These are phyloP conservation scores for Sus cebifrons DNA, from an alignment of 2,797 vertebrate species.

Conservation along the genomic window DNA sequence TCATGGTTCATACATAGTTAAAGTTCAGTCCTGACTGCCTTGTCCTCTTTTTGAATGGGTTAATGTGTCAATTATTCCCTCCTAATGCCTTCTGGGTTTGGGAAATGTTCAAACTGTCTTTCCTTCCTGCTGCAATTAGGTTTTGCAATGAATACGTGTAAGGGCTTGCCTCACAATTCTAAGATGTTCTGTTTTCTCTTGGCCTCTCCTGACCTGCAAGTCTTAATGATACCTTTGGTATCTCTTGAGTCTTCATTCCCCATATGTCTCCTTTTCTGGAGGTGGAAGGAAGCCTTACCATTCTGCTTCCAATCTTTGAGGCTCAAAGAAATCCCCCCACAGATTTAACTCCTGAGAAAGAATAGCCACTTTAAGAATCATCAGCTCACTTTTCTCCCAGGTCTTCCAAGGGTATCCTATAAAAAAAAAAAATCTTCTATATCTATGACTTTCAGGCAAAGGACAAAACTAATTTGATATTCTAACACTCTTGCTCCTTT, in stretches of 20 bases:
- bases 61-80: constrained; percentile 80
- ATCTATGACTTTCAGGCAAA: background rate
- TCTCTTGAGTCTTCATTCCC: background rate
- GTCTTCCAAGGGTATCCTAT: background rate
- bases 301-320: background rate
- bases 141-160: constrained; percentile 78
- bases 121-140: constrained; percentile 76
- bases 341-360: background rate
- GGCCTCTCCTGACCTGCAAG: constrained; percentile 45
- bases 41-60: constrained; percentile 66
- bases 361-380: background rate
- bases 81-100: constrained; percentile 78
- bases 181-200: constrained; percentile 73
- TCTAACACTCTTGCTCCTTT: background rate
- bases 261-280: constrained; percentile 48
- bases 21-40: constrained; percentile 47
- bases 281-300: background rate
- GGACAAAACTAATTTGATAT: background rate
- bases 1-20: constrained; percentile 47
- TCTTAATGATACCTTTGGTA: constrained; percentile 52
- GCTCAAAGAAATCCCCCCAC: background rate
- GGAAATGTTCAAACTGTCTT: constrained; percentile 80
- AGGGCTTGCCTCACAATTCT: constrained; percentile 68
- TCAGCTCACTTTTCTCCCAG: background rate
- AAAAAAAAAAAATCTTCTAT: background rate